Base-by-base conservation (phyloP, 2,888 invertebrate species). In the Tachina lurida region DNA sequence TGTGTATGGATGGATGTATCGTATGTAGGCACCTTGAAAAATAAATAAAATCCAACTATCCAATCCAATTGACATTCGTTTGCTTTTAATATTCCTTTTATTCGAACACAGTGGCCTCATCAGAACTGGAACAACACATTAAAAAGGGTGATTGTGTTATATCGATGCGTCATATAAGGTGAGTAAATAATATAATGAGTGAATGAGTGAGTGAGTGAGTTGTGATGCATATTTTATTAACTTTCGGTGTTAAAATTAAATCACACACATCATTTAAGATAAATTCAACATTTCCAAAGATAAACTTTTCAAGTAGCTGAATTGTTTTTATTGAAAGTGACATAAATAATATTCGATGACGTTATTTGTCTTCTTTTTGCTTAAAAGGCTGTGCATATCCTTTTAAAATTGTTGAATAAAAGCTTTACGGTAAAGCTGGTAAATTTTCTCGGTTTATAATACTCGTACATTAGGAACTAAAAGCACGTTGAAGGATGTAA, bases 141-240 rank as follows among this genome's bases (percentile, higher is more conserved):
- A 91, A 92, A 87, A 93, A 93, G 86, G 93, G 93, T 77, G 93
- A 93, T 88, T 93, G 93, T 65, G 93, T 93, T 47, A 91, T 93
- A 87, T 93, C 93, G 17, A 93, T 93, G 87, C 90, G 92, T 54
- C 93, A 93, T 88, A 93, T 93, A 88, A 90, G 93, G 93, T 93
- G 89, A 91, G 83, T 71, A 31, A 31, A 31, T 31, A 31, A n/a
- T n/a, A n/a, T n/a, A n/a, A 22, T 22, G 45, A 22, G 39, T 49
- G 52, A 39, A 7, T 47, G 41, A 58, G 49, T 54, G 41, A 49
- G 13, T 39, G 67, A 45, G 60, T 75, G 41, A 60, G 31, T 58
- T 41, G 56, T 65, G 65, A 19, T 65, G 41, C 41, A 52, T 22
- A 65, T 52, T 67, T 81, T 67, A 43, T 81, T 67, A 52, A 67